Conservation (phyloP, 2,888 invertebrate species). For the Zaprionus bogoriensis region DNA sequence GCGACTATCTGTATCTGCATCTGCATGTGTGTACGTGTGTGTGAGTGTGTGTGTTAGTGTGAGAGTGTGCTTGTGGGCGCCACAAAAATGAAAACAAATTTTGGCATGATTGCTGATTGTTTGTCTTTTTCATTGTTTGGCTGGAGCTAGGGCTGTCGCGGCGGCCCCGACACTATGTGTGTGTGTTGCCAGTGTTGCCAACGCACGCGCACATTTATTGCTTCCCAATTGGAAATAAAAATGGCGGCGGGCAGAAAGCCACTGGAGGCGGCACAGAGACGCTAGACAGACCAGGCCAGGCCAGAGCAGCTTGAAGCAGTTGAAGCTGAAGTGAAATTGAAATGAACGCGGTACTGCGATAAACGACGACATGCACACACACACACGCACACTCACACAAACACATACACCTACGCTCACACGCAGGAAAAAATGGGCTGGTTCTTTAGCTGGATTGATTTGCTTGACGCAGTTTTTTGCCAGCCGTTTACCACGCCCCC, state of each 20-base stretch:
- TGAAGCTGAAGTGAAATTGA: constrained; percentile 52
- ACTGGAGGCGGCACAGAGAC: no score
- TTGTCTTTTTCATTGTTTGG: constrained; percentile 76
- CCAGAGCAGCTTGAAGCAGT: constrained; percentile 15
- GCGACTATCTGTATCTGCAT: constrained; percentile 35
- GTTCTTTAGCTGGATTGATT: constrained; percentile 53
- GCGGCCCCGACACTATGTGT: no score
- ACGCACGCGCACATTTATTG: constrained; percentile 76
- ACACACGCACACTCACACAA: constrained; percentile 4
- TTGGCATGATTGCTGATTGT: constrained; percentile 78
- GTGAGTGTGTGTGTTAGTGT: constrained; percentile 16
- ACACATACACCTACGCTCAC: constrained; percentile 4
- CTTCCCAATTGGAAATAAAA: constrained; percentile 76
- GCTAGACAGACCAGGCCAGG: constrained; percentile 22
- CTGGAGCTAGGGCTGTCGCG: constrained; percentile 33
- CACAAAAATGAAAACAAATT: constrained; percentile 78
- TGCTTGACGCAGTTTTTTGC: constrained; percentile 51
- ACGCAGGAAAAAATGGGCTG: constrained; percentile 10
- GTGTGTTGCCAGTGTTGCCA: constrained; percentile 52
- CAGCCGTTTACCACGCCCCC: constrained; percentile 8
- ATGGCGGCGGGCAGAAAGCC: constrained; percentile 58
- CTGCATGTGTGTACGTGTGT: constrained; percentile 11
- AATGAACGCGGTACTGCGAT: constrained; percentile 45
- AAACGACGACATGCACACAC: constrained; percentile 37
- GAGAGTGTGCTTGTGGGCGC: constrained; percentile 55